Conservation (phyloP, 2,113 vertebrate species). For the Sinocyclocheilus maitianheensis region DNA sequence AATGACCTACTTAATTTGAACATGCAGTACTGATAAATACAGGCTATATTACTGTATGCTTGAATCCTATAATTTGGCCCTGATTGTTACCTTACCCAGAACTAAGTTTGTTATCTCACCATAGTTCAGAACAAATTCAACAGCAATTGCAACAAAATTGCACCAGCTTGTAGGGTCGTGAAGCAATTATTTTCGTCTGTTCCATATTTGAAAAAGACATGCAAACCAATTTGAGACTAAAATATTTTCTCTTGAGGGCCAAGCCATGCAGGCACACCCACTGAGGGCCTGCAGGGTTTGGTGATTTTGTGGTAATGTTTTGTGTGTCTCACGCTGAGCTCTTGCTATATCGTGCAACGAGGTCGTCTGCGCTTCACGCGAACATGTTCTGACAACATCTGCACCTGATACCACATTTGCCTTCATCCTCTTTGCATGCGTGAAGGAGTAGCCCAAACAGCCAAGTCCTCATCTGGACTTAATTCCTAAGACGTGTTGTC, state of each 20-base stretch:
- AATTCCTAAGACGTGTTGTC: constrained; percentile 26
- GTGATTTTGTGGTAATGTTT: constrained; percentile 20
- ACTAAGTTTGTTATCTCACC: neutral
- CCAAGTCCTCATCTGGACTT: constrained; percentile 29
- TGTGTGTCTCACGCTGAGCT: constrained; percentile 13
- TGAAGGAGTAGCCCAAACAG: constrained; percentile 37
- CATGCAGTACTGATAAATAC: neutral
- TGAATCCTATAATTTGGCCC: constrained; percentile 1
- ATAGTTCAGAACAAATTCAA: neutral
- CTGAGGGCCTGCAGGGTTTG: constrained; percentile 40
- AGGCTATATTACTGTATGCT: neutral
- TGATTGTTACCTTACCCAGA: neutral
- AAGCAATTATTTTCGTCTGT: neutral
- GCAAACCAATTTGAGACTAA: constrained; percentile 45
- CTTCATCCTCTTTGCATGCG: constrained; percentile 16
- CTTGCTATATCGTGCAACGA: constrained; percentile 29
- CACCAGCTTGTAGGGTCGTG: neutral
- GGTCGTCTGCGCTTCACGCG: neutral
- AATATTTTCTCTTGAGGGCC: constrained; percentile 60
- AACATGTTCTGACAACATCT: constrained; percentile 36
- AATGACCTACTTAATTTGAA: neutral
- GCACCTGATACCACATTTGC: constrained; percentile 15
- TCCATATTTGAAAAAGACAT: constrained; percentile 16
- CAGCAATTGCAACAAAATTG: neutral
- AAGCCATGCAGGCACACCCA: constrained; percentile 46